Conservation (phyloP, 1,140 invertebrate genomes). For the Polyergus mexicanus region DNA sequence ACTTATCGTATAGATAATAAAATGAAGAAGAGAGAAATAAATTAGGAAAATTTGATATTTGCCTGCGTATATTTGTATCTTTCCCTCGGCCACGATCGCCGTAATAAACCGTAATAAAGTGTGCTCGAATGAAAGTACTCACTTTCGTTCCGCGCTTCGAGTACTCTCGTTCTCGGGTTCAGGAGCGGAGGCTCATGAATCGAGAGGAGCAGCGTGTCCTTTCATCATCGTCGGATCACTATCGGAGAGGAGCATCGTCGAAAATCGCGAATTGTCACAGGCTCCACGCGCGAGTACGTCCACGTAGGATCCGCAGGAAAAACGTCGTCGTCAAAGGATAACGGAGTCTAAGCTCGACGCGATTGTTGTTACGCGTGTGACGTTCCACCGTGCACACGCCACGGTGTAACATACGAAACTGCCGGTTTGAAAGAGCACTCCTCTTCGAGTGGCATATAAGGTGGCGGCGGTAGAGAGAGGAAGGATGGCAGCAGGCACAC, state of each 20-base stretch:
- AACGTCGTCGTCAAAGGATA: slow-evolving; percentile 41
- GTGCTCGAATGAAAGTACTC: slow-evolving; percentile 29
- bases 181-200: slow-evolving; percentile 7
- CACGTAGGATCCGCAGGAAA: slow-evolving; percentile 33
- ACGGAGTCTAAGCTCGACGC: neutral
- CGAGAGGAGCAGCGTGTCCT: slow-evolving; percentile 10
- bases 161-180: slow-evolving; percentile 51
- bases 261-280: slow-evolving; percentile 4
- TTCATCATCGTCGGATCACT: slow-evolving; percentile 42
- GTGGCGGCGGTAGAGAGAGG: slow-evolving; percentile 68
- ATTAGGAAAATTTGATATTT: neutral
- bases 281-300: neutral
- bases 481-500: slow-evolving; percentile 51
- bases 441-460: slow-evolving; percentile 66
- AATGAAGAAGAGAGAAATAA: neutral
- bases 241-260: neutral
- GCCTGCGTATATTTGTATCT: neutral
- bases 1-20: neutral
- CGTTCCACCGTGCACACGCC: slow-evolving; percentile 55
- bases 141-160: slow-evolving; percentile 51
- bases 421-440: slow-evolving; percentile 70
- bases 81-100: neutral
- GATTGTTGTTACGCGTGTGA: neutral
- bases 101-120: slow-evolving; percentile 18
- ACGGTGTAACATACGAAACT: slow-evolving; percentile 75